Evolutionary conservation across 2,888 invertebrate genomes (phyloP).

Genomic region (Cephalotes varians): DNA sequence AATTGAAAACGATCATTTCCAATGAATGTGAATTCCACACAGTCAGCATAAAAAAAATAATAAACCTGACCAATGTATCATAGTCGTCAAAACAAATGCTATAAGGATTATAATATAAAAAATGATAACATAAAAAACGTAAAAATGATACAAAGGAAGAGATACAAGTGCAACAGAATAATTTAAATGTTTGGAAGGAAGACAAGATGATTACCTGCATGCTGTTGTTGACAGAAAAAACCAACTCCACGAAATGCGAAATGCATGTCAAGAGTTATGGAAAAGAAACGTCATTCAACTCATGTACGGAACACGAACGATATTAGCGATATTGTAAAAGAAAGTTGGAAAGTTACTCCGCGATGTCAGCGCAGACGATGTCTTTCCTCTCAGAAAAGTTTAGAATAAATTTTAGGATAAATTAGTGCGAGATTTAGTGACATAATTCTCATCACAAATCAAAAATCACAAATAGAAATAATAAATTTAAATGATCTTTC

Average conservation of each 20-base stretch:
- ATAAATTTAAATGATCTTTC: not conserved
- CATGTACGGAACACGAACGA: conserved; percentile 1
- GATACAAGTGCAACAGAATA: not conserved
- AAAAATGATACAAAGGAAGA: not conserved
- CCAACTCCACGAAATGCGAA: not conserved
- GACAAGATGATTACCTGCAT: not conserved
- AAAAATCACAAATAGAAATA: not conserved
- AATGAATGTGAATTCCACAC: not conserved
- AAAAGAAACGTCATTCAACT: not conserved
- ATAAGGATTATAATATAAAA: not conserved
- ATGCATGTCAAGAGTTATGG: conserved; percentile 6
- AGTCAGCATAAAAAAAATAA: not conserved
- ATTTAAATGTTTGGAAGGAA: not conserved
- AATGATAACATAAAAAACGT: not conserved
- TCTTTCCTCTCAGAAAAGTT: not conserved
- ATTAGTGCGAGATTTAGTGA: not conserved
- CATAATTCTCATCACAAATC: conserved; percentile 2
- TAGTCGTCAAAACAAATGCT: too few species aligned
- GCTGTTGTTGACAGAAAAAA: not conserved
- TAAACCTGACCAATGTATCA: not conserved
- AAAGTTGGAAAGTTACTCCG: conserved; percentile 14
- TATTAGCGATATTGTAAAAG: conserved; percentile 17
- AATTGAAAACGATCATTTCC: not conserved
- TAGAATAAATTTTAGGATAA: conserved; percentile 12
- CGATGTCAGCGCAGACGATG: not conserved